Evolutionary conservation across 2,797 vertebrate genomes (phyloP), one percentile per base, ranked within the genome.

Genomic region (Thalassophryne amazonica): DNA sequence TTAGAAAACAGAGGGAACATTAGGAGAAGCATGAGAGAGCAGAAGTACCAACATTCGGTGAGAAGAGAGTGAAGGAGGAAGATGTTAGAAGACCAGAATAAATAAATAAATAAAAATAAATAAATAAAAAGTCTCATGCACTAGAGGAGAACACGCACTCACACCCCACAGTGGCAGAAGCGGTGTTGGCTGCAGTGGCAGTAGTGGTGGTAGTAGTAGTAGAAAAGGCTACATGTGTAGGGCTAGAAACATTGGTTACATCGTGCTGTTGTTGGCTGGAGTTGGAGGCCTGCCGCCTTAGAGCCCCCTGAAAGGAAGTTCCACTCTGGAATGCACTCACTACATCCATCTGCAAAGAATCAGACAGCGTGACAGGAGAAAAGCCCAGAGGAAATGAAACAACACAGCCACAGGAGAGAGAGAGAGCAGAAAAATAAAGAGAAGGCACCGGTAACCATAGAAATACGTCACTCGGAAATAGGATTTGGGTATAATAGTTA

Each of bases 231-330:
- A 99, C 97, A 99, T 99, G 97, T 96, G 96, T 94, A 98, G 97
- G 97, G 96, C 96, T 99, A 99, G 97, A 99, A 98, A 99, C 95
- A 97, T 98, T 96, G 96, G 97, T 99, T 99, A 99, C 97, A 99
- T 99, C 96, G 93, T 98, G 97, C 92, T 99, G 97, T 92, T 97
- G 97, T 91, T 99, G 97, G 95, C 97, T 98, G 95, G 93, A 92
- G 95, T 95, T 97, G 94, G 97, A 99, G 91, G 97, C 94, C 93
- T 99, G 97, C 86, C 97, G 95, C 95, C 97, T 98, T 88, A 97
- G 93, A 92, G 95, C 93, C 92, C 95, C 97, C 97, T 99, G 97
- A 96, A 99, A 98, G 94, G 97, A 96, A 94, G 93, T 94, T 95
- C 95, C 96, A 92, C 96, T 98, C 95, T 99, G 97, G 97, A 99